Evolutionary conservation across 2,797 vertebrate genomes (phyloP).

Genomic region (Coracias cyanogaster): DNA sequence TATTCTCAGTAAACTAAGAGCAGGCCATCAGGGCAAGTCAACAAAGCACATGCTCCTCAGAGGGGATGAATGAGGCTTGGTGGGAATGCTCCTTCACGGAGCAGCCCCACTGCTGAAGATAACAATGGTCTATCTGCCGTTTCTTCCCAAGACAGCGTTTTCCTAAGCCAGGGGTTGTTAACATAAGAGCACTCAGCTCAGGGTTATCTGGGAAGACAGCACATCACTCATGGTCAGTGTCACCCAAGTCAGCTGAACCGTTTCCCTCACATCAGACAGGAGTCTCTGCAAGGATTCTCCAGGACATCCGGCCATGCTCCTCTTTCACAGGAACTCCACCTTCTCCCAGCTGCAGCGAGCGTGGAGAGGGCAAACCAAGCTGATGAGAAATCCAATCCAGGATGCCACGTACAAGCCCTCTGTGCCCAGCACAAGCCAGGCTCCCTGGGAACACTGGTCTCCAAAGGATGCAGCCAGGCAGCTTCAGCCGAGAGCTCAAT

Average conservation of each 20-base stretch:
- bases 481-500: not conserved
- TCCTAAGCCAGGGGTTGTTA: constrained; percentile 8
- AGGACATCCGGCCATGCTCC: not conserved
- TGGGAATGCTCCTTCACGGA: not conserved
- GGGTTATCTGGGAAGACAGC: constrained; percentile 49
- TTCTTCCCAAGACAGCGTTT: not conserved
- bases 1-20: not conserved
- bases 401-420: not conserved
- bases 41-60: not conserved
- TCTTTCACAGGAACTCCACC: not conserved
- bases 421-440: not conserved
- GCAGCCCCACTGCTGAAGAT: not conserved
- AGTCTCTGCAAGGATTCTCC: not conserved
- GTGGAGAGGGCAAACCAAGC: not conserved
- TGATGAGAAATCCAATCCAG: not conserved
- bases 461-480: not conserved
- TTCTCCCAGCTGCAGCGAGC: not conserved
- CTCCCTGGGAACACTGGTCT: not conserved
- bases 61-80: not conserved
- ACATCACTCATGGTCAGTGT: constrained; percentile 47
- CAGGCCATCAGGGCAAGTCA: not conserved
- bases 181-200: not conserved
- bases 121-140: not conserved
- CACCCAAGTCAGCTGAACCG: constrained; percentile 40
- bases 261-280: not conserved